phyloP scores from a whole-genome alignment of 2,797 vertebrate species.

The Pelobates cultripes region DNA sequence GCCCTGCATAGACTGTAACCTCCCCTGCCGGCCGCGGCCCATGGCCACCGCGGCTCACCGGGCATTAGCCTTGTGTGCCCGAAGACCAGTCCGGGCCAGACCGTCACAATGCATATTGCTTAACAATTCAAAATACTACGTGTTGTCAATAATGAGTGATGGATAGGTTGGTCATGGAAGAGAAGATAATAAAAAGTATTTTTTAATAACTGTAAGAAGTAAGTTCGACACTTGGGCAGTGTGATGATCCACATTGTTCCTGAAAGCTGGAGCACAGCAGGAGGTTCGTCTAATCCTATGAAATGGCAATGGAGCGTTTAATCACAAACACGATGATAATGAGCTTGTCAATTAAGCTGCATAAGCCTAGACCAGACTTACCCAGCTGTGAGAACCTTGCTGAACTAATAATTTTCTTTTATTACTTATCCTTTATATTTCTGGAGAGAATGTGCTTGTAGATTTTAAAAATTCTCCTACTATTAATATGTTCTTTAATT shows the following conservation, averaged over 20 bases:
- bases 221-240: slow-evolving; percentile 9
- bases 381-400: slow-evolving; percentile 49
- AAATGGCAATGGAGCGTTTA: slow-evolving; percentile 55
- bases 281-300: slow-evolving; percentile 45
- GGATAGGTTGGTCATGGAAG: neutral
- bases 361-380: slow-evolving; percentile 51
- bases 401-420: slow-evolving; percentile 50
- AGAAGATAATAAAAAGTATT: neutral
- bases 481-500: slow-evolving; percentile 32
- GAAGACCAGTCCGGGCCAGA: no score
- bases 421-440: slow-evolving; percentile 44
- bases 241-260: slow-evolving; percentile 31
- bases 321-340: slow-evolving; percentile 55
- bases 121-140: no score
- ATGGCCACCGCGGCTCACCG: no score
- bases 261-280: slow-evolving; percentile 42
- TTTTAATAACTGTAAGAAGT: slow-evolving; percentile 22
- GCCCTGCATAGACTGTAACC: no score
- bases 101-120: no score
- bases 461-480: slow-evolving; percentile 30
- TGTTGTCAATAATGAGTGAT: neutral
- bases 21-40: no score
- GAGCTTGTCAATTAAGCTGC: slow-evolving; percentile 55
- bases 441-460: slow-evolving; percentile 17
- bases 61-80: no score